Evolutionary conservation across 23 tunicate species (phyloP), one percentile per base, ranked within the genome.

Genomic region (Diplosoma virens): DNA sequence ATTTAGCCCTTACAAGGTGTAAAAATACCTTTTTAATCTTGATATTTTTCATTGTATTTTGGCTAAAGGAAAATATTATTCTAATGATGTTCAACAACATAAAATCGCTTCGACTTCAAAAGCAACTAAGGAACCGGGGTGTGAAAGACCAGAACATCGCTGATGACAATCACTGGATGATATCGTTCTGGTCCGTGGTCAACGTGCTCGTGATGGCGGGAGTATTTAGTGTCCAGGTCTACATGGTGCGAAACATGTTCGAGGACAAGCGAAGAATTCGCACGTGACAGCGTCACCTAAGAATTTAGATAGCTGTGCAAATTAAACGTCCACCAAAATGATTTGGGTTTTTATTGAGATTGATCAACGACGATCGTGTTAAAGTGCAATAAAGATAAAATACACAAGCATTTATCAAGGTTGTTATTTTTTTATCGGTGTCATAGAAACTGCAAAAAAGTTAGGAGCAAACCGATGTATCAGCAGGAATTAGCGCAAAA

Each of bases 161-260:
- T 20, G 98, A 93, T 32, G 36, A 81, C 45, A 93, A 93, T 50
- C 82, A 67, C 74, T 75, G 33, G 30, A 55, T 88, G 20, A 89
- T 93, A 60, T 86, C 87, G 58, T 52, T 71, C 66, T 93, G 98
- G 98, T 93, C 98, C 0, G 59, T 72, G 32, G 60, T 83, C 26
- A 82, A 93, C 48, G 47, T 93, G 33, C 54, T 86, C 67, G 86
- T 93, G 32, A 93, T 93, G 98, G 11, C 76, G 7, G 37, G 45
- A 16, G 97, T 92, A 6, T 59, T 92, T 28, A 60, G 63, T 0
- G 68, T 92, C 50, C 97, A 92, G 48, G 86, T 92, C 36, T 85
- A 30, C 71, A 84, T 84, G 81, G 88, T 92, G 33, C 70, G 93
- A 37, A 80, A 76, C 68, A 92, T 92, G 97, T 92, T 92, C 80